Evolutionary conservation across 2,888 invertebrate genomes (phyloP).

Genomic region (Apodemia hepburni): DNA sequence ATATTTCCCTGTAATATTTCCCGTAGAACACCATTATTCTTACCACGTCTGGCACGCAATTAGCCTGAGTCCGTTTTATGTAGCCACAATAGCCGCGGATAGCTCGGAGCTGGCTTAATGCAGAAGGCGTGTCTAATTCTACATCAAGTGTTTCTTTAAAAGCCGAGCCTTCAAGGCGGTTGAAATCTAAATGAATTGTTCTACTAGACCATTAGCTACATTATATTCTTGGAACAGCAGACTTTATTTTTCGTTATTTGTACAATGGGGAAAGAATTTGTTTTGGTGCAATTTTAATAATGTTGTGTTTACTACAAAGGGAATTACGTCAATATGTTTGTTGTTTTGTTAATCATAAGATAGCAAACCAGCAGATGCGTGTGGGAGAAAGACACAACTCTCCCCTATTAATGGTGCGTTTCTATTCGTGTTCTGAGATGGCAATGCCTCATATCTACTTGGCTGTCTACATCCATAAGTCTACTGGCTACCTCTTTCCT

Average conservation of each 20-base stretch:
- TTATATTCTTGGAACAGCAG: conserved; percentile 1
- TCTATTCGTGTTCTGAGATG: too few species aligned
- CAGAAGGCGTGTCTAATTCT: conserved; percentile 55
- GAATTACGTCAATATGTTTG: too few species aligned
- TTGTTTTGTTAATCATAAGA: too few species aligned
- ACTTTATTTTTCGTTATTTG: conserved; percentile 1
- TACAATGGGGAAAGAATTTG: background rate
- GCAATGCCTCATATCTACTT: too few species aligned
- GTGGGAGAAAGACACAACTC: too few species aligned
- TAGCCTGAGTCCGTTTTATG: conserved; percentile 41
- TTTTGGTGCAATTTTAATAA: background rate
- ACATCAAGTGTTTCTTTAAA: conserved; percentile 49
- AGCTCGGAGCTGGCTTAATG: conserved; percentile 41
- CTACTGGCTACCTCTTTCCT: too few species aligned
- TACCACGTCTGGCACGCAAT: conserved; percentile 54
- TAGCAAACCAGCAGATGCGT: too few species aligned
- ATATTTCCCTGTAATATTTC: conserved; percentile 24
- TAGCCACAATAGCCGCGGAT: conserved; percentile 40
- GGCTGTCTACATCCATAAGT: too few species aligned
- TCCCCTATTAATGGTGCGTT: too few species aligned
- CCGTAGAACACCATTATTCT: conserved; percentile 47
- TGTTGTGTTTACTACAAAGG: too few species aligned
- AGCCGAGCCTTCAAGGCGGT: conserved; percentile 20
- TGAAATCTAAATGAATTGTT: conserved; percentile 15
- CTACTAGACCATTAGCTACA: background rate